These are phyloP conservation scores for Rhagium mordax DNA, from an alignment of 2,888 invertebrate genomes.

Conservation along the genomic window DNA sequence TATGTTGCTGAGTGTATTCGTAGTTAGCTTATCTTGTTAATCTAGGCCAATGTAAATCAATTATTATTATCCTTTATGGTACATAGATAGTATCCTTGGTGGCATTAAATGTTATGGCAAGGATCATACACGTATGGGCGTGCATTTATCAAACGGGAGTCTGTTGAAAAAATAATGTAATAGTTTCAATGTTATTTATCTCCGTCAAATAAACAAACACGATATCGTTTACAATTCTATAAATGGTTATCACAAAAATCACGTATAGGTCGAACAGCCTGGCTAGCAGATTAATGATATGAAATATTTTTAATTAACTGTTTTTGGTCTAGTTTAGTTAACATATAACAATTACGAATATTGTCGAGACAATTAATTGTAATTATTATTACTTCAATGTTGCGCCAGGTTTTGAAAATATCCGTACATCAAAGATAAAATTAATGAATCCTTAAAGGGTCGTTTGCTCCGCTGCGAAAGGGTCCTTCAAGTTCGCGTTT, in stretches of 20 bases:
- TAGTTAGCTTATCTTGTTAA: constrained; percentile 13
- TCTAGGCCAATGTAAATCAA: constrained; percentile 26
- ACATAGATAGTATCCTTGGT: constrained; percentile 13
- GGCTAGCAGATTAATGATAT: too few relatives aligned
- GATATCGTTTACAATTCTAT: too few relatives aligned
- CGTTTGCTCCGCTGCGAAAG: neutral
- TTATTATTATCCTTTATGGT: constrained; percentile 13
- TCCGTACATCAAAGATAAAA: constrained; percentile 1
- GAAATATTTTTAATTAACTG: too few relatives aligned
- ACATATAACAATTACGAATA: too few relatives aligned
- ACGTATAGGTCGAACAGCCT: too few relatives aligned
- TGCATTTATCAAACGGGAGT: neutral
- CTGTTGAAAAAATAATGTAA: neutral
- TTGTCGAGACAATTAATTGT: neutral
- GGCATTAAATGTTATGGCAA: constrained; percentile 11
- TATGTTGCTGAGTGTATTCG: too few relatives aligned
- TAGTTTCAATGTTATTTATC: too few relatives aligned
- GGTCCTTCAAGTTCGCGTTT: constrained; percentile 2
- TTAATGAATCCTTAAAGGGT: constrained; percentile 1
- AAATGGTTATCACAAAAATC: too few relatives aligned
- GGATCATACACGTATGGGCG: neutral
- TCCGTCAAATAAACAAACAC: too few relatives aligned
- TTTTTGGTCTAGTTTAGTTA: too few relatives aligned
- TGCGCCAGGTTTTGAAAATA: neutral
- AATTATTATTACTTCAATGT: neutral